Evolutionary conservation across 2,113 vertebrate species (phyloP), one percentile per base, ranked within the genome.

Genomic region (Oryzias woworae): DNA sequence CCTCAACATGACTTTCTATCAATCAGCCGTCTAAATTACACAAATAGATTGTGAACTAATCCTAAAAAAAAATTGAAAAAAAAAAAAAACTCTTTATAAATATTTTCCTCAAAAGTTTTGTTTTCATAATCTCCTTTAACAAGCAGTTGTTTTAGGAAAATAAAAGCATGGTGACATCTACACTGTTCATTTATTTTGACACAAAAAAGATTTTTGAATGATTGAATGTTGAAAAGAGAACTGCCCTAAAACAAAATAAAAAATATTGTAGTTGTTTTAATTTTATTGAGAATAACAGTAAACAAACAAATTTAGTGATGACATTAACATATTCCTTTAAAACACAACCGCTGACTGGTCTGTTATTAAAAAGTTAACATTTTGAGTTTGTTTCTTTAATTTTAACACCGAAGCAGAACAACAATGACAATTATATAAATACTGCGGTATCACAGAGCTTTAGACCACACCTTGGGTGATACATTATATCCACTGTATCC

Each of bases 341-440:
- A 67, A 48, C 46, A 74, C 26, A 63, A 69, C 31, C 66, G 31
- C 18, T 49, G 2, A 17, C 22, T 18, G 44, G 12, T 53, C 43
- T 23, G 48, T 22, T 73, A 44, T 60, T 58, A 36, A 51, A 56
- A 31, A 68, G 20, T n/a, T 61, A 67, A 82, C 69, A 24, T 47
- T 47, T 15, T 2, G 28, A 69, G n/a, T 31, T 48, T 26, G 48
- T 71, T 68, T 20, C n/a, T 44, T 66, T 60, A 63, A 55, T 63
- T 78, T 14, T 63, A 3, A 56, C 61, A 48, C 31, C n/a, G 48
- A 52, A 68, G 52, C 52, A 53, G 51, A 71, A 77, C 78, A 82
- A 78, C 80, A 56, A 65, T 54, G 52, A 50, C 2, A 49, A 66
- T 7, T 18, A 57, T 50, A n/a, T 73, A 20, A 23, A 71, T 1